Evolutionary conservation across 2,888 invertebrate genomes (phyloP).

Genomic region (Sinelater perroti): DNA sequence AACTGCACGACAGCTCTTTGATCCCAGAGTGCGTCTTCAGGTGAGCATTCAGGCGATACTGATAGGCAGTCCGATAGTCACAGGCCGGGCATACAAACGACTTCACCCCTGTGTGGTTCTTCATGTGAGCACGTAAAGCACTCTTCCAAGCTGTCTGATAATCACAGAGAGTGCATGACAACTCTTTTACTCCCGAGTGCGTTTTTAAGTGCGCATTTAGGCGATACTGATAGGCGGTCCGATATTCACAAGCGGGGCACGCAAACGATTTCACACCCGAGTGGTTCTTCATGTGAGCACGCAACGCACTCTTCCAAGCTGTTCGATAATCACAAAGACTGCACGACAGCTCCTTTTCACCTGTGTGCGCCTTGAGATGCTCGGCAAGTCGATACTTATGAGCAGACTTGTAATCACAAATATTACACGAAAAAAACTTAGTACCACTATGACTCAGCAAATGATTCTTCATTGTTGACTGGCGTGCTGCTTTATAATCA

Average conservation of each 20-base stretch:
- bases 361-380: constrained; percentile 82
- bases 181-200: not conserved
- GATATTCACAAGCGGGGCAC: not conserved
- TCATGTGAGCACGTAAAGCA: not conserved
- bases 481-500: constrained; percentile 81
- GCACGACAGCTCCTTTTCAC: constrained; percentile 77
- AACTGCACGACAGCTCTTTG: not conserved
- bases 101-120: not conserved
- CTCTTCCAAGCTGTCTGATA: not conserved
- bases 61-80: not conserved
- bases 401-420: constrained; percentile 81
- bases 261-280: not conserved
- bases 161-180: not conserved
- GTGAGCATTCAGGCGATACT: not conserved
- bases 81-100: not conserved
- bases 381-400: constrained; percentile 84
- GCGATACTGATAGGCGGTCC: not conserved
- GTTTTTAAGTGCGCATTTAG: not conserved
- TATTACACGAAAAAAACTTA: constrained; percentile 80
- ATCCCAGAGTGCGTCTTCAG: not conserved
- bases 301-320: not conserved
- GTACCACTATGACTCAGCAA: constrained; percentile 83
- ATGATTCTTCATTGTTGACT: constrained; percentile 83
- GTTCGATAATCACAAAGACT: constrained; percentile 64
- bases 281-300: not conserved